These are phyloP conservation scores for Tragelaphus imberbis DNA, from an alignment of 2,113 vertebrate species.

Conservation along the genomic window DNA sequence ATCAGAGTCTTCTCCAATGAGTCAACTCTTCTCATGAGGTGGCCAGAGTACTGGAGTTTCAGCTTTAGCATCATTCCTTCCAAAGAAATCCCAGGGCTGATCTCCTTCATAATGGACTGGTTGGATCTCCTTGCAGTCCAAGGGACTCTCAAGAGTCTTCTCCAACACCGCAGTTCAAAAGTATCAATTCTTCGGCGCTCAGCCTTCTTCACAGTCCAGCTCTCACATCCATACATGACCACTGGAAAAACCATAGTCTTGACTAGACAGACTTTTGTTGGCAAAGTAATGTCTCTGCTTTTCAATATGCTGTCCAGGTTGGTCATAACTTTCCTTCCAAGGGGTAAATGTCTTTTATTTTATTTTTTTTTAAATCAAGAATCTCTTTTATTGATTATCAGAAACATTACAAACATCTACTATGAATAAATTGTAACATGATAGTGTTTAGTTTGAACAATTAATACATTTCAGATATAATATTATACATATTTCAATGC, in stretches of 20 bases:
- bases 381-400: too few species aligned
- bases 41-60: not conserved
- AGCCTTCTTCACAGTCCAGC: not conserved
- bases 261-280: not conserved
- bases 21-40: not conserved
- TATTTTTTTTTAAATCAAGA: too few species aligned
- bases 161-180: not conserved
- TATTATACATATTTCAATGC: too few species aligned
- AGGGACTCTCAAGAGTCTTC: not conserved
- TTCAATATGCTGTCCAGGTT: not conserved
- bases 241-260: not conserved
- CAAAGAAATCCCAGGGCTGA: not conserved
- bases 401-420: too few species aligned
- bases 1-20: not conserved
- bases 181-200: accelerated
- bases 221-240: not conserved
- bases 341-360: accelerated
- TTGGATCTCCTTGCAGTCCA: not conserved
- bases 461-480: too few species aligned
- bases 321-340: not conserved
- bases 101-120: not conserved
- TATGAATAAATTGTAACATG: too few species aligned
- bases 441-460: too few species aligned
- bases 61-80: not conserved
- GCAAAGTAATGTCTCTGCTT: not conserved